Conservation (phyloP, 2,888 invertebrate species). For the Xylota segnis region DNA sequence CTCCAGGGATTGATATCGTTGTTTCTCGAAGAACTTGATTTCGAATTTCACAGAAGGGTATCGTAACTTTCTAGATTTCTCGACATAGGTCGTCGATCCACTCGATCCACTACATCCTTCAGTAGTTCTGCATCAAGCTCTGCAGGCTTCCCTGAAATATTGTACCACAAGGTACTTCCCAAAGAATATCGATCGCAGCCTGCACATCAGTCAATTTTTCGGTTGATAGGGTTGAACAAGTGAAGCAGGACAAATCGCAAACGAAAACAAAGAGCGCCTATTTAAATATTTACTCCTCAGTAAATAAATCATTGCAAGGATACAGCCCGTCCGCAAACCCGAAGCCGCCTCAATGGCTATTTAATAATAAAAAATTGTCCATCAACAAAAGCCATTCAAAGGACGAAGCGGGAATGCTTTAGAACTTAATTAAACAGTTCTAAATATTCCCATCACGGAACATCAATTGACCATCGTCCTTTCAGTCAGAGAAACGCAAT, state of each 20-base stretch:
- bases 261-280: not conserved
- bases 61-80: too few relatives aligned
- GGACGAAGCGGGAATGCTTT: slow-evolving; percentile 36
- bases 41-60: too few relatives aligned
- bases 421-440: slow-evolving; percentile 66
- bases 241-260: not conserved
- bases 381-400: slow-evolving; percentile 32
- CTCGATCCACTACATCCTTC: too few relatives aligned
- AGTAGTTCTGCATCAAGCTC: too few relatives aligned
- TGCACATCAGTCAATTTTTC: too few relatives aligned
- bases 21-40: too few relatives aligned
- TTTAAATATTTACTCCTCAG: not conserved
- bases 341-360: not conserved
- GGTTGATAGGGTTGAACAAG: not conserved
- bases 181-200: too few relatives aligned
- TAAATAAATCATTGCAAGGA: not conserved
- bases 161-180: too few relatives aligned
- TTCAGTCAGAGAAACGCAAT: slow-evolving; percentile 3
- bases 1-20: too few relatives aligned
- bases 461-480: slow-evolving; percentile 69
- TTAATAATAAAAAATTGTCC: slow-evolving; percentile 3
- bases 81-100: too few relatives aligned
- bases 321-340: not conserved
- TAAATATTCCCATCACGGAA: slow-evolving; percentile 58
- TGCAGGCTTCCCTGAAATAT: too few relatives aligned